Evolutionary conservation across 2,888 invertebrate species (phyloP), one percentile per base, ranked within the genome.

Genomic region (Lordiphosa andalusiaca): DNA sequence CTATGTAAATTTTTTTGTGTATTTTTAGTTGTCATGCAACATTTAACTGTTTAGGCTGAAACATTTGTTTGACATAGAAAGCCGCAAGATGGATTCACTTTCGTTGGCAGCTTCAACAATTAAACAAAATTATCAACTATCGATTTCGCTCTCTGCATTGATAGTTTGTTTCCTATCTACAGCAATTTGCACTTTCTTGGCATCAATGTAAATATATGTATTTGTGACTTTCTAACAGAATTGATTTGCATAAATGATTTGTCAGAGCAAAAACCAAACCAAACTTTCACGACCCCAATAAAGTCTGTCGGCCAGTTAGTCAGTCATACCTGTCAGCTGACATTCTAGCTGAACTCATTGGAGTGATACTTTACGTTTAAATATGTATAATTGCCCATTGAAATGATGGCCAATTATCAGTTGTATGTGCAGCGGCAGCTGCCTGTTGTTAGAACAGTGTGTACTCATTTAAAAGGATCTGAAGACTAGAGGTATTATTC

Each of bases 241-340:
- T 77, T 53, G 71, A 76, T 78, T 76, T 75, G 73, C 78, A 75
- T 76, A 78, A 71, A 40, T 71, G 62, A 69, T 65, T 59, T 65
- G 53, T 58, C 51, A 51, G 57, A 44, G 51, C 49, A 55, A 37
- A 52, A 46, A 55, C 10, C 36, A 52, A 46, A 55, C 10, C 36
- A 63, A 57, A 78, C 75, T 76, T 76, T 76, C 75, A 59, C 78
- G 62, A 62, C 63, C 62, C 48, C 62, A 55, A 61, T 51, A 42
- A 60, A 41, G 42, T 53, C 60, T 53, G 39, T 19, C 59, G 51
- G 7, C 10, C 46, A 16, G 37, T 10, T 16, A 21, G 13, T 47
- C 48, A 48, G 23, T 30, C 60, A 42, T 12, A 37, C 52, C 58
- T 57, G 38, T 38, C 54, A 62, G 61, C 40, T 62, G 54, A 49